These are phyloP conservation scores for Ardeotis arabs DNA, from an alignment of 2,113 vertebrate species.

Conservation along the genomic window DNA sequence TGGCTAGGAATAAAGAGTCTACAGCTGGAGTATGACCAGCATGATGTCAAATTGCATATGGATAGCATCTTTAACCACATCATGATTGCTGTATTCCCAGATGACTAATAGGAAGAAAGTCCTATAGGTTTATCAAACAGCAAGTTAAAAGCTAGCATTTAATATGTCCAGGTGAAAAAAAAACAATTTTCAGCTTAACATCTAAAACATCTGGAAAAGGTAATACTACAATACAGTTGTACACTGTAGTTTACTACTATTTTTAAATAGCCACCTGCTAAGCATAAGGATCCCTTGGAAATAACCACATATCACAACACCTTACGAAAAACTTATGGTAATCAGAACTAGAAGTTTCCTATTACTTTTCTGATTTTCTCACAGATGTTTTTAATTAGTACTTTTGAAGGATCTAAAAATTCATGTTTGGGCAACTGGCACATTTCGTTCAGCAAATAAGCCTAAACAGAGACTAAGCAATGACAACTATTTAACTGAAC, in stretches of 20 bases:
- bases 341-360: background rate
- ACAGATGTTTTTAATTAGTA: background rate
- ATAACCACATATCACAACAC: background rate
- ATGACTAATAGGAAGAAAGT: slow-evolving; percentile 10
- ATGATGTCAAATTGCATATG: slow-evolving; percentile 43
- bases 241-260: background rate
- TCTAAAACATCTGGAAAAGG: slow-evolving; percentile 8
- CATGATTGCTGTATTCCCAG: slow-evolving; percentile 8
- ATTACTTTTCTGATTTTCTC: background rate
- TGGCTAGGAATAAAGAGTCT: slow-evolving; percentile 34
- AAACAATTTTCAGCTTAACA: slow-evolving; percentile 9
- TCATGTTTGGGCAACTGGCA: background rate
- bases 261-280: slow-evolving; percentile 21
- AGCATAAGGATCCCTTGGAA: background rate
- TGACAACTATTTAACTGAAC: background rate
- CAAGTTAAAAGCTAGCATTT: slow-evolving; percentile 28
- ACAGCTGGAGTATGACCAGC: slow-evolving; percentile 28
- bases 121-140: background rate
- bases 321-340: background rate
- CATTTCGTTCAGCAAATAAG: background rate
- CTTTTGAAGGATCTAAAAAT: background rate
- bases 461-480: background rate
- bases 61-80: slow-evolving; percentile 39
- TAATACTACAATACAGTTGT: background rate
- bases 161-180: slow-evolving; percentile 38